Conservation (phyloP, 2,888 invertebrate species). For the Rhogogaster chlorosoma region DNA sequence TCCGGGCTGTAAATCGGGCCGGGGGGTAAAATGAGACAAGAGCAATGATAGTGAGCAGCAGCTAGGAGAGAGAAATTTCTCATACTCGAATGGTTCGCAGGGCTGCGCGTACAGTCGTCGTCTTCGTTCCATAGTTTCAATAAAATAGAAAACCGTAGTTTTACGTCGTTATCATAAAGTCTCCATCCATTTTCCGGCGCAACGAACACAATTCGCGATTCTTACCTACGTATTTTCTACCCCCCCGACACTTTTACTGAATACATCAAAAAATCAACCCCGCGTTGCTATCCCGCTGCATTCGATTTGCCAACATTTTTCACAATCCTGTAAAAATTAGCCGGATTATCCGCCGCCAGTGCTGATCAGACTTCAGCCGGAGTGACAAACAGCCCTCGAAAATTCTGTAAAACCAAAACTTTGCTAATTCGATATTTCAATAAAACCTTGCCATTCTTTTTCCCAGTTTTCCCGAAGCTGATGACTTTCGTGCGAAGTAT, state of each 20-base stretch:
- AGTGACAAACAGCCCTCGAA: not conserved
- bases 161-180: constrained; percentile 46
- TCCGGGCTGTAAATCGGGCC: not conserved
- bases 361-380: not conserved
- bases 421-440: not conserved
- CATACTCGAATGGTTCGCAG: not conserved
- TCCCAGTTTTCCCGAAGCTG: no score
- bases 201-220: constrained; percentile 2
- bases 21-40: constrained; percentile 12
- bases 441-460: not conserved
- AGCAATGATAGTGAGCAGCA: not conserved
- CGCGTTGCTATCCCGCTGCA: not conserved
- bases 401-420: not conserved
- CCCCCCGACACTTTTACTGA: not conserved
- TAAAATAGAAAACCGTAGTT: constrained; percentile 40
- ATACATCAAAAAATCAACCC: not conserved
- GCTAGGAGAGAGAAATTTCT: not conserved
- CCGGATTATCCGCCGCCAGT: not conserved
- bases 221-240: not conserved
- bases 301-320: not conserved
- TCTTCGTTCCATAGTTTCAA: constrained; percentile 14
- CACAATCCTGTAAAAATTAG: not conserved
- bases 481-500: no score
- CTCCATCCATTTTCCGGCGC: constrained; percentile 20
- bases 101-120: not conserved